Percentiles rank a stretch among this genome's conserved stretches.
phyloP scores from a whole-genome alignment of 2,797 vertebrate genomes.

The Cuculus canorus region DNA sequence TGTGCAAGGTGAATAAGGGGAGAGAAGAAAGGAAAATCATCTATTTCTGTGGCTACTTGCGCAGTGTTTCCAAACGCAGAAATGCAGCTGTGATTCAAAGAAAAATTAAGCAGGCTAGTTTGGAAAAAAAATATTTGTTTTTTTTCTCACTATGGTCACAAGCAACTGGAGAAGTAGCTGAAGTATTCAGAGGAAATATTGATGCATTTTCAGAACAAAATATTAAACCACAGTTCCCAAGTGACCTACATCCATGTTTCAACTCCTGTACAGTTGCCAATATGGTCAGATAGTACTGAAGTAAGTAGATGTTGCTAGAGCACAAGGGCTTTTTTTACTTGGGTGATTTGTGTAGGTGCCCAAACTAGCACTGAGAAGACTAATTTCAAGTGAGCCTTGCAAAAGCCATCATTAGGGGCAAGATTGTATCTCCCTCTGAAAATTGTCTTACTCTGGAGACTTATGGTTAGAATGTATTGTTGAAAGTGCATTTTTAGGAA shows the following conservation, averaged over 20 bases:
- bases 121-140: neutral
- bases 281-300: accelerated
- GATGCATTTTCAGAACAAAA: neutral
- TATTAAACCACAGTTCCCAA: neutral
- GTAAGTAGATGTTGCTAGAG: neutral
- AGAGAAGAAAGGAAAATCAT: neutral
- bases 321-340: neutral
- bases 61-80: neutral
- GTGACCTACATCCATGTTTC: neutral
- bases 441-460: neutral
- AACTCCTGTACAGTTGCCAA: neutral
- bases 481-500: neutral
- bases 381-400: neutral
- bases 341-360: neutral
- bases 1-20: neutral
- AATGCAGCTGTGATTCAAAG: neutral
- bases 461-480: accelerated
- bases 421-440: neutral
- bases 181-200: neutral
- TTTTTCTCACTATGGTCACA: neutral
- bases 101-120: neutral
- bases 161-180: neutral
- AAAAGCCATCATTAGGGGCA: neutral
- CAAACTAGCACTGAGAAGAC: neutral
- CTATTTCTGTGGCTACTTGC: neutral